Base-by-base conservation (phyloP, 2,888 invertebrate genomes). In the Ochlodes sylvanus region DNA sequence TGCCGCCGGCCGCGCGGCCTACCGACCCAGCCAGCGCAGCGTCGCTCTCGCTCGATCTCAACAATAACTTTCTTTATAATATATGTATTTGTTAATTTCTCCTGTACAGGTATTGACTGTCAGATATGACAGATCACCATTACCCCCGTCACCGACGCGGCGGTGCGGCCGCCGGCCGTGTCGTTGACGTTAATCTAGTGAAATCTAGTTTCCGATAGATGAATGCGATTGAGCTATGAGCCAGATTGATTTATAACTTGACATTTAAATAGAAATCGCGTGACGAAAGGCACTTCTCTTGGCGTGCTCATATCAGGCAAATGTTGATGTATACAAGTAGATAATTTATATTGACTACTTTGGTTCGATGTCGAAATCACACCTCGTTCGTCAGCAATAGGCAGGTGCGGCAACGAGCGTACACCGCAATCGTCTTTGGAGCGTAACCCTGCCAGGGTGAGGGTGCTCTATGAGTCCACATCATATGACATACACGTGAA, bases 1-100 rank as follows among this genome's bases (percentile, higher is more conserved):
- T 82, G 82, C 68, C 14, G 57, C 55, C 63, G 71, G 67, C 73
- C 69, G 34, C 38, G 38, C 63, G 71, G 67, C 73, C 69, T 70
- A 64, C 68, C 70, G 38, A 19, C 21, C 9, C 21, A 2, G 32
- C 17, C 47, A 47, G 34, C 50, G 17, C 50, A 15, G 2, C 12
- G 9, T 10, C 38, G 38, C 38, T 38, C 12, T 9, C 38, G 38
- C 38, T 10, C 15, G 15, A 6, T 7, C 44, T 7, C 44, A 17
- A 17, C 44, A 47, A 47, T 9, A 47, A 47, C 7, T 17, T 17
- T 17, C 17, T 7, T 47, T 47, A 15, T 17, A 17, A n/a, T n/a
- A n/a, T n/a, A n/a, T n/a, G n/a, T n/a, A n/a, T n/a, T n/a, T n/a
- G n/a, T n/a, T n/a, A n/a, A n/a, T 38, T 12, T 38, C 38, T 38